Percentiles rank a stretch among this genome's conserved stretches.
Conservation (phyloP, 2,888 invertebrate species). For the Minunthozetes semirufus region DNA sequence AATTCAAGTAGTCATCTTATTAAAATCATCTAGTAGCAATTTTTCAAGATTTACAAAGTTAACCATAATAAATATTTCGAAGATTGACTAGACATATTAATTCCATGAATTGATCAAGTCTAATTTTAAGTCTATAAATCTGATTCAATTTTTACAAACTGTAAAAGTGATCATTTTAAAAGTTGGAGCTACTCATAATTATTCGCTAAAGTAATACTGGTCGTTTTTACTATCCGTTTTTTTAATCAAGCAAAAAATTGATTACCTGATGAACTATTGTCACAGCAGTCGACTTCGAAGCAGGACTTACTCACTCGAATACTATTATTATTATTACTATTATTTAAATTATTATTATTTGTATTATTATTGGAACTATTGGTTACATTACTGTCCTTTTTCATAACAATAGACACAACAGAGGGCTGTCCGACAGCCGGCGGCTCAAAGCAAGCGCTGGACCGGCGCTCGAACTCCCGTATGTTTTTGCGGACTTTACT, state of each 20-base stretch:
- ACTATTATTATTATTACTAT: background rate
- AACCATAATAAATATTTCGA: no score
- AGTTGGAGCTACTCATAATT: no score
- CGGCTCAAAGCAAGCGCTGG: constrained; percentile 12
- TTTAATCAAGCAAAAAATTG: background rate
- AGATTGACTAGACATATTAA: no score
- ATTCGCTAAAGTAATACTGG: no score
- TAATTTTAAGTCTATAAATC: no score
- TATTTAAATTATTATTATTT: background rate
- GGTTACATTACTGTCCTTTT: background rate
- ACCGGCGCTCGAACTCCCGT: constrained; percentile 35
- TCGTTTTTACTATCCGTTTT: no score
- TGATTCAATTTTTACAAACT: no score
- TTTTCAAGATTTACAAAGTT: no score
- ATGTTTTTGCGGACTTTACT: constrained; percentile 38
- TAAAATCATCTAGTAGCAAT: no score
- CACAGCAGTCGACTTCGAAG: constrained; percentile 37
- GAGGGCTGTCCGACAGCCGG: background rate
- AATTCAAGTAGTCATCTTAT: no score
- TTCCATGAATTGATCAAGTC: no score
- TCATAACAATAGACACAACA: background rate
- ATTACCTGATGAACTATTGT: constrained; percentile 24
- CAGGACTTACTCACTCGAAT: constrained; percentile 38
- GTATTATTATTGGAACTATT: background rate
- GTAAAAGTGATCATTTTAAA: no score